Percentiles rank a stretch among this genome's conserved stretches.
Evolutionary conservation across 2,888 invertebrate species (phyloP).

Genomic region (Mesorhabditis spiculigera): DNA sequence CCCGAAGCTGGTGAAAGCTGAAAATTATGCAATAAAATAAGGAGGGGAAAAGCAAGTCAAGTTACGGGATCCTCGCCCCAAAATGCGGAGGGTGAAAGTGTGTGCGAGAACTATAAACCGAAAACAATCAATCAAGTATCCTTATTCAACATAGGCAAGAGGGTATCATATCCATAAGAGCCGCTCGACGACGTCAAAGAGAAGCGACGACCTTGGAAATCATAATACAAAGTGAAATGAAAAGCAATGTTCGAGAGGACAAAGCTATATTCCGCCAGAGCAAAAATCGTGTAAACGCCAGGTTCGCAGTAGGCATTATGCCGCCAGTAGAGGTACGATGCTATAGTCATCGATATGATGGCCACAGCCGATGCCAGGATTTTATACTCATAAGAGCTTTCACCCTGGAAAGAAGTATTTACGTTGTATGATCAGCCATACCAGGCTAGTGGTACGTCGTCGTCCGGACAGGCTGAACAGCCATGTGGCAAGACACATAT

Average conservation of each 20-base stretch:
- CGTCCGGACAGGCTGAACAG: conserved; percentile 53
- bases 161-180: conserved; percentile 17
- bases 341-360: conserved; percentile 72
- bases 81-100: background rate
- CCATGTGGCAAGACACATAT: conserved; percentile 52
- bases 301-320: conserved; percentile 90
- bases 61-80: background rate
- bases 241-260: conserved; percentile 88
- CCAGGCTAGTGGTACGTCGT: conserved; percentile 41
- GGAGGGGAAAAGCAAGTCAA: too few species aligned
- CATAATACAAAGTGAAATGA: conserved; percentile 83
- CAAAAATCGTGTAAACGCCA: conserved; percentile 71
- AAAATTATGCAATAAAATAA: too few species aligned
- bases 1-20: too few species aligned
- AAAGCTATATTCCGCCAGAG: conserved; percentile 74
- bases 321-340: conserved; percentile 82
- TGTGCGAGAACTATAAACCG: background rate
- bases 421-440: conserved; percentile 17
- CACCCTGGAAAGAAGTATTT: conserved; percentile 45
- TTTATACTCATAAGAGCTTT: conserved; percentile 75
- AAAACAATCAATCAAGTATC: conserved; percentile 20
- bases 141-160: conserved; percentile 30
- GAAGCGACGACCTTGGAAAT: conserved; percentile 65
- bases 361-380: conserved; percentile 74
- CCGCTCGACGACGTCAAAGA: conserved; percentile 26